A percentile compares a stretch with the other conserved stretches of the same genome.
phyloP scores from a whole-genome alignment of 1,140 invertebrate genomes.

The Lordiphosa stackelbergi region DNA sequence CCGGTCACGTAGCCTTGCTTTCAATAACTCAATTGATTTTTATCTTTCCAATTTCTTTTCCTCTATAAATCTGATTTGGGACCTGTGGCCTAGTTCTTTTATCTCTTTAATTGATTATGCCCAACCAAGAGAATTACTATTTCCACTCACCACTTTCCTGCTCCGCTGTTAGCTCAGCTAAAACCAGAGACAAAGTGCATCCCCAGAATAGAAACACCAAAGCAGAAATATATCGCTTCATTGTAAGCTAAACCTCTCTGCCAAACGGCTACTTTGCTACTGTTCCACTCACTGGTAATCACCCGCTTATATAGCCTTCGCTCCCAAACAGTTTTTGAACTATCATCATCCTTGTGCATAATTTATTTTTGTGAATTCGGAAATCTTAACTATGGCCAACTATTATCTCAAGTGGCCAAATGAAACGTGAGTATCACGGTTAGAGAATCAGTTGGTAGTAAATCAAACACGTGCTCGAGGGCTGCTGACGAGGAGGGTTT shows the following conservation, averaged over 20 bases:
- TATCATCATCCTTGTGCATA: slow-evolving; percentile 2
- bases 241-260: neutral
- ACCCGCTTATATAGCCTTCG: slow-evolving; percentile 54
- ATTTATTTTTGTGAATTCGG: slow-evolving; percentile 51
- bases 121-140: no score
- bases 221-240: slow-evolving; percentile 18
- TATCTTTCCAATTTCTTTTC: no score
- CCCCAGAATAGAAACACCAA: slow-evolving; percentile 9
- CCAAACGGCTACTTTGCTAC: slow-evolving; percentile 29
- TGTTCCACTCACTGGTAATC: slow-evolving; percentile 16
- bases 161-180: slow-evolving; percentile 29
- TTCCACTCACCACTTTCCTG: slow-evolving; percentile 38
- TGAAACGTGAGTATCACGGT: slow-evolving; percentile 45
- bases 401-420: slow-evolving; percentile 43
- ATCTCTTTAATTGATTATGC: no score
- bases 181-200: neutral
- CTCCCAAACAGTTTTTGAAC: neutral
- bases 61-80: no score
- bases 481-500: slow-evolving; percentile 38
- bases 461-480: slow-evolving; percentile 19
- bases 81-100: no score
- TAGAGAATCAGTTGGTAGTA: slow-evolving; percentile 26
- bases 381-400: slow-evolving; percentile 49
- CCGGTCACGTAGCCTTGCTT: no score
- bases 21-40: no score